Evolutionary conservation across 2,797 vertebrate species (phyloP).

Genomic region (Rousettus madagascariensis): DNA sequence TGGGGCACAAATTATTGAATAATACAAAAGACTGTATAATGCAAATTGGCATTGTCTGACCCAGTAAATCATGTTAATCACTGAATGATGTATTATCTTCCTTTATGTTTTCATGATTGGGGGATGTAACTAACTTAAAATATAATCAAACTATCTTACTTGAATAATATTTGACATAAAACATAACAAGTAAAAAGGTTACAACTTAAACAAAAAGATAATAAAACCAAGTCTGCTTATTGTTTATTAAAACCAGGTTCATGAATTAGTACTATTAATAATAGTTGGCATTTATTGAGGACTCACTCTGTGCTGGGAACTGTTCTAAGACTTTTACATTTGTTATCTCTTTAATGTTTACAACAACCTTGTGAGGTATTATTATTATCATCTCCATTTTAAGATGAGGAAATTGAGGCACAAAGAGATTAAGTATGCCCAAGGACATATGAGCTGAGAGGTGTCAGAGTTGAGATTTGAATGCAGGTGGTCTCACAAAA

Average conservation of each 20-base stretch:
- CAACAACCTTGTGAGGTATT: conserved; percentile 22
- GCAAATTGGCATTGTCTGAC: conserved; percentile 9
- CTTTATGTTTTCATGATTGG: conserved; percentile 23
- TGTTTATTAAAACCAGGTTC: conserved; percentile 31
- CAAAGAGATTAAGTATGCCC: not conserved
- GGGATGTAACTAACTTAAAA: not conserved
- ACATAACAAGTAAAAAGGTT: conserved; percentile 17
- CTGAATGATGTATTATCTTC: not conserved
- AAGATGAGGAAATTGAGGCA: conserved; percentile 50
- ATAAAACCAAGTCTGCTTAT: conserved; percentile 23
- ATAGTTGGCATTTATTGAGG: not conserved
- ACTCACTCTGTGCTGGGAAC: not conserved
- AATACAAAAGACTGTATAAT: conserved; percentile 34
- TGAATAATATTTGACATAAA: conserved; percentile 32
- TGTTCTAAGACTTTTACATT: not conserved
- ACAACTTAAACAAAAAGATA: conserved; percentile 34
- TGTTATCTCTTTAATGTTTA: not conserved
- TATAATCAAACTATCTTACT: not conserved
- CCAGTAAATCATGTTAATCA: not conserved
- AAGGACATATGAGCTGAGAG: not conserved
- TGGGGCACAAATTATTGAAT: conserved; percentile 34
- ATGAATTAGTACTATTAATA: not conserved
- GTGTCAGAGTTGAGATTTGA: not conserved
- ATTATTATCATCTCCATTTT: not conserved
- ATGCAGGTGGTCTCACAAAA: not conserved